These are phyloP conservation scores for Onchidella celtica DNA, from an alignment of 2,888 invertebrate species.

Conservation along the genomic window DNA sequence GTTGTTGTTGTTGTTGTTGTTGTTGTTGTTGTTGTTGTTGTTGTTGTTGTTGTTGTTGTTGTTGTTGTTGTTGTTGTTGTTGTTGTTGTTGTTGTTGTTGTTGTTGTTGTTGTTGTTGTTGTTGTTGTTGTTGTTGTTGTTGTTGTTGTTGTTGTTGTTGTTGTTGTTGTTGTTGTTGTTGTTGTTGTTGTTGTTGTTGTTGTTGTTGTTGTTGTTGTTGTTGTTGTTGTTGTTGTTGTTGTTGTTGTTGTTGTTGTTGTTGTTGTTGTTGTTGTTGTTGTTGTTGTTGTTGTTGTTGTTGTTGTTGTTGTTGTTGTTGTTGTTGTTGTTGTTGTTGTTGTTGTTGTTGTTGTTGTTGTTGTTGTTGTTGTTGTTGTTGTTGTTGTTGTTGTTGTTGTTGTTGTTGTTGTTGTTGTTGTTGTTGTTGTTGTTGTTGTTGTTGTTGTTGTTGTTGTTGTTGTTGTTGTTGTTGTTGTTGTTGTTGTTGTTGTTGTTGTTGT, in stretches of 20 bases:
- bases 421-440: not conserved
- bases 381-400: not conserved
- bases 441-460: not conserved
- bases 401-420: not conserved
- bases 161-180: not conserved
- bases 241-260: not conserved
- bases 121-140: not conserved
- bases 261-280: not conserved
- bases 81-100: not conserved
- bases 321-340: not conserved
- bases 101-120: not conserved
- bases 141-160: not conserved
- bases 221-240: not conserved
- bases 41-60: not conserved
- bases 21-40: no score
- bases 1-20: no score
- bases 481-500: not conserved
- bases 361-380: not conserved
- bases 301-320: not conserved
- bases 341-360: not conserved
- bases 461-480: slow-evolving; percentile 4
- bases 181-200: not conserved
- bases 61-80: not conserved
- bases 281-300: not conserved
- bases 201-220: not conserved